Evolutionary conservation across 2,888 invertebrate genomes (phyloP).

Genomic region (Drosophila histrio): DNA sequence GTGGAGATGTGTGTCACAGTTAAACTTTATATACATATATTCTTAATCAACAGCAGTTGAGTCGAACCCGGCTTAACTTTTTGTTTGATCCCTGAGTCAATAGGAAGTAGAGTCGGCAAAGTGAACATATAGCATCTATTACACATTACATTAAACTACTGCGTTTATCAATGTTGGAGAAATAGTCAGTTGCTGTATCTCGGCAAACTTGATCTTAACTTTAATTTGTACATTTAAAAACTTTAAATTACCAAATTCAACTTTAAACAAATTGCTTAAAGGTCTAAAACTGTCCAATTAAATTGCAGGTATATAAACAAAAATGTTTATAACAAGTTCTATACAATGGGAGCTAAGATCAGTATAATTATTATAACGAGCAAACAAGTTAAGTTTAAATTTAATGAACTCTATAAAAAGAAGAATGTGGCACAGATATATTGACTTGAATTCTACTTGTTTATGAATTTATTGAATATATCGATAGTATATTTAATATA

Average conservation of each 20-base stretch:
- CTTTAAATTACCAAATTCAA: background rate
- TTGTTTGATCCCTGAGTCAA: background rate
- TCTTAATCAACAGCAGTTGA: background rate
- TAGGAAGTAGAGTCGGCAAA: background rate
- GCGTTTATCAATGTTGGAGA: background rate
- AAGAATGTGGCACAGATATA: background rate
- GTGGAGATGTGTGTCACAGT: background rate
- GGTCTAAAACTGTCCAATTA: background rate
- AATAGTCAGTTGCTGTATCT: background rate
- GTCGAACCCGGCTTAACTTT: background rate
- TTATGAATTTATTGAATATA: slow-evolving; percentile 30
- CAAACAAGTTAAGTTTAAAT: background rate
- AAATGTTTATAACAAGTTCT: background rate
- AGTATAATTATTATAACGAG: background rate
- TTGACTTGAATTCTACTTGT: background rate
- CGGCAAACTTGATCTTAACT: background rate
- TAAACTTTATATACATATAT: background rate
- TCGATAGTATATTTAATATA: slow-evolving; percentile 11
- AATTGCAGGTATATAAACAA: background rate
- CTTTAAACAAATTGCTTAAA: background rate
- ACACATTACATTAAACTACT: background rate
- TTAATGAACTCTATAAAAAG: background rate
- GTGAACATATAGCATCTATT: background rate
- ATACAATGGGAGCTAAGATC: background rate
- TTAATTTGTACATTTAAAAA: background rate